A percentile compares a stretch with the other conserved stretches of the same genome.
Evolutionary conservation across 2,888 invertebrate species (phyloP).

Genomic region (Exephanes ischioxanthus): DNA sequence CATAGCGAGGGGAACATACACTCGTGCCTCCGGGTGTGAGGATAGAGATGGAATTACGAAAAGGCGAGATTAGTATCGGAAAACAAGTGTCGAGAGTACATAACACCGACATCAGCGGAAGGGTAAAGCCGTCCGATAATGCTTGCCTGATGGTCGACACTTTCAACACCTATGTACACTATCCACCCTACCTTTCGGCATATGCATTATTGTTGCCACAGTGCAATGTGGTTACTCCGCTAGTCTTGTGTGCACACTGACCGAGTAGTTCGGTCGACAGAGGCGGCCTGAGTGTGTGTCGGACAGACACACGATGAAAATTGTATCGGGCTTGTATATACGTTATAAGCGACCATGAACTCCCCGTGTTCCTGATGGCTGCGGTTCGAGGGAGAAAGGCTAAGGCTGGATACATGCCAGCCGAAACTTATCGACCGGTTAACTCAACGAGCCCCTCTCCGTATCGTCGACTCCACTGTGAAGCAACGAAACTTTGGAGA

Average conservation of each 20-base stretch:
- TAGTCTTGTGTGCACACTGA: neutral
- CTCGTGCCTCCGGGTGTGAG: neutral
- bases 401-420: constrained; percentile 55
- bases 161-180: constrained; percentile 15
- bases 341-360: constrained; percentile 51
- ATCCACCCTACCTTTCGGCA: neutral
- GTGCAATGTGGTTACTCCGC: constrained; percentile 23
- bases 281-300: neutral
- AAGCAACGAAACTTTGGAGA: constrained; percentile 17
- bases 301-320: neutral
- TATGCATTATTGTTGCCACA: constrained; percentile 20
- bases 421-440: constrained; percentile 61
- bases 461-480: constrained; percentile 18
- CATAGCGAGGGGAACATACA: neutral
- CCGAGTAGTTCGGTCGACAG: constrained; percentile 14
- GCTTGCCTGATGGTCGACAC: constrained; percentile 23
- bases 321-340: constrained; percentile 8
- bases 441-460: neutral
- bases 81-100: constrained; percentile 5
- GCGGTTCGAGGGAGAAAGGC: constrained; percentile 10
- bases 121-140: constrained; percentile 32
- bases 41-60: constrained; percentile 14
- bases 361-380: constrained; percentile 25
- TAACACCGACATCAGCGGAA: neutral
- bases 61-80: constrained; percentile 22